Percentiles rank a stretch among this genome's conserved stretches.
phyloP scores from a whole-genome alignment of 2,888 invertebrate genomes.

The Torymus texanus region DNA sequence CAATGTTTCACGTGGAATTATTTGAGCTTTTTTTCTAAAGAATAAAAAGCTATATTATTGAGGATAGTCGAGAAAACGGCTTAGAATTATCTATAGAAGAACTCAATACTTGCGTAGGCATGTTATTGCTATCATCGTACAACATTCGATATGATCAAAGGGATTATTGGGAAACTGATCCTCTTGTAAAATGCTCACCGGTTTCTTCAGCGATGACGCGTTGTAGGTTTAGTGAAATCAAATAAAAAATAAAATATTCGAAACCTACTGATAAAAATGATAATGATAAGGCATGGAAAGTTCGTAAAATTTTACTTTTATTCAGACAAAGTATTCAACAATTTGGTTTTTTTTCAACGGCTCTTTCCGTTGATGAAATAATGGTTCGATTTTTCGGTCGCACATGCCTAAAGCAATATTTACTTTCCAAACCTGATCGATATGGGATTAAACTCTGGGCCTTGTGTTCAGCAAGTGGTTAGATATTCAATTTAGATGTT shows the following conservation, averaged over 20 bases:
- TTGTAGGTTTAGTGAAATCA: not conserved
- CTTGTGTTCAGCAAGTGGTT: slow-evolving; percentile 39
- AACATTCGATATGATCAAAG: no score
- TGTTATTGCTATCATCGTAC: no score
- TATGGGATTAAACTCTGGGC: slow-evolving; percentile 42
- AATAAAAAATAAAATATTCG: not conserved
- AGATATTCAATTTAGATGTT: slow-evolving; percentile 44
- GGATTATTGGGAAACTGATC: not conserved
- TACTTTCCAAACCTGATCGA: slow-evolving; percentile 53
- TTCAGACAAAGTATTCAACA: slow-evolving; percentile 14
- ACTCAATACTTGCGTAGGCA: no score
- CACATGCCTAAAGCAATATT: not conserved
- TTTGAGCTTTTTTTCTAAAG: no score
- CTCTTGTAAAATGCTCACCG: not conserved
- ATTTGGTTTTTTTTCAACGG: not conserved
- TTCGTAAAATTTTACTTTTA: not conserved
- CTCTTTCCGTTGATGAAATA: not conserved
- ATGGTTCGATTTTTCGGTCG: slow-evolving; percentile 11
- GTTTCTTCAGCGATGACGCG: slow-evolving; percentile 5
- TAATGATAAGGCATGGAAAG: slow-evolving; percentile 6
- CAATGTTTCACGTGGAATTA: no score
- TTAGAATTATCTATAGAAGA: no score
- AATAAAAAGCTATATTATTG: no score
- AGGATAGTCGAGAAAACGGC: no score
- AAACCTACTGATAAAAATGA: not conserved